Evolutionary conservation across 2,113 vertebrate genomes (phyloP).

Genomic region (Nyctereutes procyonoides): DNA sequence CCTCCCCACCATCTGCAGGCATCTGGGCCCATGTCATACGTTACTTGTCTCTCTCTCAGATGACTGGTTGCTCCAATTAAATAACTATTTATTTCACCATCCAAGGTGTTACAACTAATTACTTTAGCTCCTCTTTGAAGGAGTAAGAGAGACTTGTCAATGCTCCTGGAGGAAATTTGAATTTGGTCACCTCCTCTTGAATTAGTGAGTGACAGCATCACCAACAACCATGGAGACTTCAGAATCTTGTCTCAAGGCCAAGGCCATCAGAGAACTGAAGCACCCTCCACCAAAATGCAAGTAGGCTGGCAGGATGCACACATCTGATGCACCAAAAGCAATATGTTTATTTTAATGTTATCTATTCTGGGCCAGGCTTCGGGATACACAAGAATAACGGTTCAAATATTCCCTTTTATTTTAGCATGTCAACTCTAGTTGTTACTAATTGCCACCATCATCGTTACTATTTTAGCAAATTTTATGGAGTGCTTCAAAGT

Average conservation of each 20-base stretch:
- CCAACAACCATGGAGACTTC: constrained; percentile 79
- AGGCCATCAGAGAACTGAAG: constrained; percentile 80
- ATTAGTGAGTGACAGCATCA: constrained; percentile 81
- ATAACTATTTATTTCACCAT: constrained; percentile 79
- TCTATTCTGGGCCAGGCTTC: neutral
- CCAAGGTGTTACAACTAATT: constrained; percentile 80
- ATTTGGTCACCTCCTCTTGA: constrained; percentile 81
- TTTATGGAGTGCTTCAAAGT: neutral
- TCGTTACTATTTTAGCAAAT: neutral
- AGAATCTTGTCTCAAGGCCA: constrained; percentile 77
- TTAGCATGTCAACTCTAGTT: neutral
- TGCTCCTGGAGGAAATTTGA: constrained; percentile 80
- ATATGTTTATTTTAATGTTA: constrained; percentile 57
- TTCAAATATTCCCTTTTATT: neutral
- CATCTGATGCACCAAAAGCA: constrained; percentile 62
- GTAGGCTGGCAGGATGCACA: constrained; percentile 50
- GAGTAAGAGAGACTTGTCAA: constrained; percentile 78
- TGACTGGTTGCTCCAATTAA: constrained; percentile 6
- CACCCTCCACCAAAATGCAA: constrained; percentile 73
- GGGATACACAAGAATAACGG: too few species aligned
- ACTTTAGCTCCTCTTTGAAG: constrained; percentile 81
- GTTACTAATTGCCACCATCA: neutral
- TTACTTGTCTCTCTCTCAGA: neutral
- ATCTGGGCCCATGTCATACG: neutral
- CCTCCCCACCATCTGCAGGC: neutral